phyloP scores from a whole-genome alignment of 2,888 invertebrate species.

The Perdita meconis region DNA sequence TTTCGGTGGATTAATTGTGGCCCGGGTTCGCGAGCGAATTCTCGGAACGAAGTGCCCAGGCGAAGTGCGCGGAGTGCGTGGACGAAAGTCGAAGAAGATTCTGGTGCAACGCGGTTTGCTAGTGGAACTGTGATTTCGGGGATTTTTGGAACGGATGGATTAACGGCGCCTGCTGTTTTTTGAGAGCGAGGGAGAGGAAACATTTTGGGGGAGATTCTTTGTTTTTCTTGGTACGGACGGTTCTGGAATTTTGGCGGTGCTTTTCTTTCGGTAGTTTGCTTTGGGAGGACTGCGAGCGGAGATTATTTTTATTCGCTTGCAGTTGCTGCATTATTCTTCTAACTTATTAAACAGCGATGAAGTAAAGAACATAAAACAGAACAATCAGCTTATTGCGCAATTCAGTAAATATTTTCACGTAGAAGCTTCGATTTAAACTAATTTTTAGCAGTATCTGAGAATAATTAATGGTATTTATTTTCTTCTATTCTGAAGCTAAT shows the following conservation, averaged over 20 bases:
- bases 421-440: too few species aligned
- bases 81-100: constrained; percentile 12
- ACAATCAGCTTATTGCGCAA: too few species aligned
- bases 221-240: background rate
- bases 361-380: too few species aligned
- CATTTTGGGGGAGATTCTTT: background rate
- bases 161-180: background rate
- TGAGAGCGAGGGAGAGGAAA: too few species aligned
- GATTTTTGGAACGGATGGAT: constrained; percentile 9
- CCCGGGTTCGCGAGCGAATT: constrained; percentile 35
- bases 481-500: too few species aligned
- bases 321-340: too few species aligned
- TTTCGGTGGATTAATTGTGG: constrained; percentile 50
- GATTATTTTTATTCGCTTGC: too few species aligned
- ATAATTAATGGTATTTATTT: too few species aligned
- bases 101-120: background rate
- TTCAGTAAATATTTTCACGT: too few species aligned
- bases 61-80: constrained; percentile 31
- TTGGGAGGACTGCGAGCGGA: too few species aligned
- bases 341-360: too few species aligned
- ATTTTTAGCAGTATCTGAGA: too few species aligned
- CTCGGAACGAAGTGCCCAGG: constrained; percentile 42
- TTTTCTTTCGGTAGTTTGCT: background rate
- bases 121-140: constrained; percentile 25
- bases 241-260: background rate